Evolutionary conservation across 2,113 vertebrate genomes (phyloP).

Genomic region (Periophthalmodon schlosseri): DNA sequence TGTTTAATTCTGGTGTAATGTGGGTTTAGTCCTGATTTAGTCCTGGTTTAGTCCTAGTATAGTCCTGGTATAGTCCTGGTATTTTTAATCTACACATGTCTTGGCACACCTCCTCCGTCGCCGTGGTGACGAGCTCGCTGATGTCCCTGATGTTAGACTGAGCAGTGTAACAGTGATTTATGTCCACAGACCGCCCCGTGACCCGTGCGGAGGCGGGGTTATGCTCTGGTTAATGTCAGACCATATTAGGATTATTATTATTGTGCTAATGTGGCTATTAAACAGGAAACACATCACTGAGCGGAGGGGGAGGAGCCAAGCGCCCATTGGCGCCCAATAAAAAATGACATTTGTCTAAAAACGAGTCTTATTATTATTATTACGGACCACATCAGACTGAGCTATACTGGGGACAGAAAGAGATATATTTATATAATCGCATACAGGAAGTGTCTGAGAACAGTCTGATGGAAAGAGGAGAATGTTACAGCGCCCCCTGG

Average conservation of each 20-base stretch:
- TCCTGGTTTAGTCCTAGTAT: neutral
- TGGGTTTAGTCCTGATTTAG: neutral
- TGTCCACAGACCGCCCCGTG: neutral
- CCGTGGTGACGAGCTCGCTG: neutral
- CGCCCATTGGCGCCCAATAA: neutral
- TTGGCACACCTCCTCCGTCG: neutral
- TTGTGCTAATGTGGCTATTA: slow-evolving; percentile 7
- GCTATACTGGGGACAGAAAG: neutral
- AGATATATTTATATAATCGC: neutral
- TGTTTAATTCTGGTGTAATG: neutral
- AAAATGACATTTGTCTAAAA: neutral
- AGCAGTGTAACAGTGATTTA: neutral
- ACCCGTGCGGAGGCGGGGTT: neutral
- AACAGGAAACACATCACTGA: slow-evolving; percentile 1
- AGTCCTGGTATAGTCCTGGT: neutral
- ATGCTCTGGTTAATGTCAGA: neutral
- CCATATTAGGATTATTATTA: neutral
- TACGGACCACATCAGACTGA: neutral
- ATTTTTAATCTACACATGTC: neutral
- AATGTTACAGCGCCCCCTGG: neutral
- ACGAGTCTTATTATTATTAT: neutral
- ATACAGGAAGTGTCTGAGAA: neutral
- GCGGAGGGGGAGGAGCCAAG: neutral
- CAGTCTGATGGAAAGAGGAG: too few species aligned
- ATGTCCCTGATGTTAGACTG: neutral